Conservation (phyloP, 2,113 vertebrate genomes). For the Aegithalos caudatus region DNA sequence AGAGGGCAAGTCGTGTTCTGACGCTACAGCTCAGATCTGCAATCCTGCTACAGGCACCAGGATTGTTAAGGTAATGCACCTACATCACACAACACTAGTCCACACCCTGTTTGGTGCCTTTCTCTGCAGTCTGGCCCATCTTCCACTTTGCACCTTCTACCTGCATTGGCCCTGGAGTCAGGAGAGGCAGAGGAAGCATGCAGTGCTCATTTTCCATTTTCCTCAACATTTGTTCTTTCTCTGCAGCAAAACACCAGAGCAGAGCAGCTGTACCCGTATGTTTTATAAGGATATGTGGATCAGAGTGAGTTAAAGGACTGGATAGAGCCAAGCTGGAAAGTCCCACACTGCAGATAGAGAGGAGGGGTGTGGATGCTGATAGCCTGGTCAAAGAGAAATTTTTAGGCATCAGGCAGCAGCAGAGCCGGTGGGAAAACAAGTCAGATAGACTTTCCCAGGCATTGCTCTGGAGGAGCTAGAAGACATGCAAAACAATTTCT, state of each 20-base stretch:
- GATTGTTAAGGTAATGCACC: neutral
- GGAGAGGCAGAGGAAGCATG: neutral
- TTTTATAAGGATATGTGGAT: neutral
- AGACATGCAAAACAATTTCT: no score
- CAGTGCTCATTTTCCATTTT: neutral
- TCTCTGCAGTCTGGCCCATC: neutral
- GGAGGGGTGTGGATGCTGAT: neutral
- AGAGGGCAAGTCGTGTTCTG: neutral
- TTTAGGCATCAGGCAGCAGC: no score
- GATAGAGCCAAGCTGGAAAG: neutral
- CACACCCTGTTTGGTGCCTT: neutral
- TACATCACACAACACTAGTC: neutral
- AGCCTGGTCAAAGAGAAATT: no score
- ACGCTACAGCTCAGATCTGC: neutral
- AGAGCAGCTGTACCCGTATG: neutral
- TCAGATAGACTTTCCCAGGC: no score
- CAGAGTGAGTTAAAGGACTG: neutral
- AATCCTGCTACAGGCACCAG: accelerated
- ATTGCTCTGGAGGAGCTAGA: no score
- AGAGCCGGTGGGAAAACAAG: no score
- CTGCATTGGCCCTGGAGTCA: neutral
- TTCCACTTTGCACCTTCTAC: neutral
- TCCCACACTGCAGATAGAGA: neutral
- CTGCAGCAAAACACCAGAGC: neutral
- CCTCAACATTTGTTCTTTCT: neutral